Evolutionary conservation across 2,113 vertebrate species (phyloP).

Genomic region (Nothoprocta pentlandii): DNA sequence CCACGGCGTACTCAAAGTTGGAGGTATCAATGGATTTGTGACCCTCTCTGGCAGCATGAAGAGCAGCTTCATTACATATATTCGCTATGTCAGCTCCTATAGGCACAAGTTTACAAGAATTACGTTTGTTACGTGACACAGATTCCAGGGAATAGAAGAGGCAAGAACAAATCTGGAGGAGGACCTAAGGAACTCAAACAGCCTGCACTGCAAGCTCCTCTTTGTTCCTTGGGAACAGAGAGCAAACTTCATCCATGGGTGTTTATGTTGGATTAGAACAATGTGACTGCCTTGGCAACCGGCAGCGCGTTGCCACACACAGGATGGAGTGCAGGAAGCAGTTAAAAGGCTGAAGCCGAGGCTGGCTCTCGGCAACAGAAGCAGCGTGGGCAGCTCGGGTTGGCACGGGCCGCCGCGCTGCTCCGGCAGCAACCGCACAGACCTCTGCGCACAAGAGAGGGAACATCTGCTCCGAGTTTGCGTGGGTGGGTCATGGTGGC

Average conservation of each 20-base stretch:
- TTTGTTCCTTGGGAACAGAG: conserved; percentile 31
- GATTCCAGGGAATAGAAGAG: not conserved
- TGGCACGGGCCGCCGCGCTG: not conserved
- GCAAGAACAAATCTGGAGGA: not conserved
- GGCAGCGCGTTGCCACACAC: not conserved
- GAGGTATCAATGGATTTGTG: conserved; percentile 90
- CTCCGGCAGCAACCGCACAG: not conserved
- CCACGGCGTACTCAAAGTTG: conserved; percentile 95
- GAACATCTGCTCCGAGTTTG: conserved; percentile 54
- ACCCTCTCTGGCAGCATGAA: conserved; percentile 93
- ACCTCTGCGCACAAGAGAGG: not conserved
- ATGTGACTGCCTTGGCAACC: not conserved
- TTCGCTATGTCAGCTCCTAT: conserved; percentile 98
- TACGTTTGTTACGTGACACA: not conserved
- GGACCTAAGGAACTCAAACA: not conserved
- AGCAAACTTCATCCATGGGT: not conserved
- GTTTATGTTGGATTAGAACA: conserved; percentile 26
- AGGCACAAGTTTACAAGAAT: not conserved
- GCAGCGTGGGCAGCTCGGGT: not conserved
- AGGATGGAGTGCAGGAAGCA: conserved; percentile 9
- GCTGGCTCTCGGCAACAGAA: conserved; percentile 9
- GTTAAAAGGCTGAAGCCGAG: not conserved
- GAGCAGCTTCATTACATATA: conserved; percentile 95
- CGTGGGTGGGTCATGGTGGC: conserved; percentile 6
- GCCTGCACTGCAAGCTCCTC: not conserved